These are phyloP conservation scores for Mythimna vitellina DNA, from an alignment of 2,888 invertebrate genomes.

Conservation along the genomic window DNA sequence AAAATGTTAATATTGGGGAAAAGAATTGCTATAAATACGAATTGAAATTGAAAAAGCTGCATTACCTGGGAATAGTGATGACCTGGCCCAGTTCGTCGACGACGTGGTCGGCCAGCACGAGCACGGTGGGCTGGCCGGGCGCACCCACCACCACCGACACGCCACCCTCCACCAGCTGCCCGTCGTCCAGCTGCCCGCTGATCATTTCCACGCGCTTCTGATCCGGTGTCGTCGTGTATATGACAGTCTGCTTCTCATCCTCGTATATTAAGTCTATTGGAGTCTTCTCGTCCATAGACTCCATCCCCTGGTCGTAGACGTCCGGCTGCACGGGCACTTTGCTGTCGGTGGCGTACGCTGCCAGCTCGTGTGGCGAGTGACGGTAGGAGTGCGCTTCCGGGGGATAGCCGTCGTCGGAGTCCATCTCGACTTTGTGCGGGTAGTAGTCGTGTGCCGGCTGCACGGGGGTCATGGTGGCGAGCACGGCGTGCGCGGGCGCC, in stretches of 20 bases:
- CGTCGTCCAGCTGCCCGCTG: conserved; percentile 92
- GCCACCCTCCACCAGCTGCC: conserved; percentile 88
- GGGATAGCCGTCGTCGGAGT: conserved; percentile 90
- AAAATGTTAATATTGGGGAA: conserved; percentile 11
- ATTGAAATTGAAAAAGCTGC: conserved; percentile 18
- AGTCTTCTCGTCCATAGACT: conserved; percentile 92
- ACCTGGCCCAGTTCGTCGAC: conserved; percentile 93
- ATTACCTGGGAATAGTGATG: conserved; percentile 92
- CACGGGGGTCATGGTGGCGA: conserved; percentile 97
- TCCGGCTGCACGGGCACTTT: conserved; percentile 91
- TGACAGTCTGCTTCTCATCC: conserved; percentile 96
- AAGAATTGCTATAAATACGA: conserved; percentile 5
- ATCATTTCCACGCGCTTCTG: conserved; percentile 95
- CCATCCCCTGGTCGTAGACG: conserved; percentile 88
- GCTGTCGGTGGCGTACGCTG: conserved; percentile 88
- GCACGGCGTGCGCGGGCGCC: conserved; percentile 93
- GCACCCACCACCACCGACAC: conserved; percentile 89
- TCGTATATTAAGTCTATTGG: conserved; percentile 96
- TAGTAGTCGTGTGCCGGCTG: conserved; percentile 94
- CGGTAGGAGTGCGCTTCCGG: conserved; percentile 92
- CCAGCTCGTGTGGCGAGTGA: conserved; percentile 89
- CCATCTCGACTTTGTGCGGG: conserved; percentile 92
- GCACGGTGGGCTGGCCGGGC: conserved; percentile 90
- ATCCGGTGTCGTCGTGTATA: conserved; percentile 95
- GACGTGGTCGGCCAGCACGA: conserved; percentile 93